Percentiles rank a stretch among this genome's conserved stretches.
Conservation (phyloP, 2,113 vertebrate species). For the Fukomys damarensis region DNA sequence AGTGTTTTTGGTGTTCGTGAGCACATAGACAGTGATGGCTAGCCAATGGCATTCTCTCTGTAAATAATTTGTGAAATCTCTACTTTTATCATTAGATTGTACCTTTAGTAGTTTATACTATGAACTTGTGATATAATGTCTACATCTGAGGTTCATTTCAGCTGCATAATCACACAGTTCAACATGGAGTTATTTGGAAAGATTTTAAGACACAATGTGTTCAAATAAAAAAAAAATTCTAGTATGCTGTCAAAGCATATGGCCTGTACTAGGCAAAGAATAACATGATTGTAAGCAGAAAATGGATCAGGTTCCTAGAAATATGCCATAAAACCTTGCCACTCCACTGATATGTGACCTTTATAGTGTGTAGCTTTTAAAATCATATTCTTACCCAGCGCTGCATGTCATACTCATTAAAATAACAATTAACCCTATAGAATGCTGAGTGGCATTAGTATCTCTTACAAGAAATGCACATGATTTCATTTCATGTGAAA, state of each 20-base stretch:
- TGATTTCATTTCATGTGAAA: slow-evolving; percentile 77
- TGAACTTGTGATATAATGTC: slow-evolving; percentile 17
- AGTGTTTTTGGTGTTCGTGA: background rate
- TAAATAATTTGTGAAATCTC: slow-evolving; percentile 1
- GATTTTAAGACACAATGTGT: slow-evolving; percentile 62
- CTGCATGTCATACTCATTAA: slow-evolving; percentile 77
- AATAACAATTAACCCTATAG: slow-evolving; percentile 82
- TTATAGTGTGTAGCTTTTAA: slow-evolving; percentile 75
- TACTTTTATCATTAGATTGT: background rate
- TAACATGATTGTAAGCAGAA: slow-evolving; percentile 71
- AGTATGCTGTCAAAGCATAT: slow-evolving; percentile 61
- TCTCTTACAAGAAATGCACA: slow-evolving; percentile 72
- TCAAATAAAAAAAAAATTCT: slow-evolving; percentile 50
- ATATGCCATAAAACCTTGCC: slow-evolving; percentile 72
- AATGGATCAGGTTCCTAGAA: slow-evolving; percentile 58
- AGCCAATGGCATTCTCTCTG: background rate
- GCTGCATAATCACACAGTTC: background rate
- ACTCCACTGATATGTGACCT: slow-evolving; percentile 76
- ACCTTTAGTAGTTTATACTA: slow-evolving; percentile 12
- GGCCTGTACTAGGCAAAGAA: slow-evolving; percentile 45
- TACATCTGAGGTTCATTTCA: background rate
- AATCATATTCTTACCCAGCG: slow-evolving; percentile 68
- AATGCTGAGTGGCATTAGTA: slow-evolving; percentile 57
- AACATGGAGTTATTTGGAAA: slow-evolving; percentile 33
- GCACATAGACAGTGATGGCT: background rate